These are phyloP conservation scores for Miniopterus natalensis DNA, from an alignment of 2,113 vertebrate genomes.

Conservation along the genomic window DNA sequence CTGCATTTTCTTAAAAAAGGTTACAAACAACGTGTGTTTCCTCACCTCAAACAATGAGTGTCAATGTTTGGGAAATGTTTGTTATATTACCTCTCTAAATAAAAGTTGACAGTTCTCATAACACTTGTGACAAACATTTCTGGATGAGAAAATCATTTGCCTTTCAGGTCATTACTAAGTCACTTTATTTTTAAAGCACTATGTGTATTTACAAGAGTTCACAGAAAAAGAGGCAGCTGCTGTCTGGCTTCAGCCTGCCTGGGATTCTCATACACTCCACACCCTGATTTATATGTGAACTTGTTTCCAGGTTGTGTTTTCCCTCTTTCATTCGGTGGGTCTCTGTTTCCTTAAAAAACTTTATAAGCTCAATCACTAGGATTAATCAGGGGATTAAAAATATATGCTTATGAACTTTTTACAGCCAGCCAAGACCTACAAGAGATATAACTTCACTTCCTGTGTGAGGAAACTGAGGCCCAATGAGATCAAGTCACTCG, in stretches of 20 bases:
- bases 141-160: constrained; percentile 35
- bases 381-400: background rate
- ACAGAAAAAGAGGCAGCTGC: background rate
- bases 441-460: background rate
- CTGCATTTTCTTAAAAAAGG: background rate
- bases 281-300: background rate
- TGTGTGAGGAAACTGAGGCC: background rate
- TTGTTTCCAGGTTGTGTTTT: constrained; percentile 22
- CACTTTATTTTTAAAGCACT: constrained; percentile 44
- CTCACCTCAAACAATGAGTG: constrained; percentile 34
- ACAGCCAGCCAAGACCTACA: background rate
- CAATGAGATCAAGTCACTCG: background rate
- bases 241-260: background rate
- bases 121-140: constrained; percentile 46
- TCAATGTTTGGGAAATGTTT: constrained; percentile 67
- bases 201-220: background rate
- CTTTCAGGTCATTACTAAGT: constrained; percentile 33
- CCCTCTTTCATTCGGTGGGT: background rate
- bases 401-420: background rate
- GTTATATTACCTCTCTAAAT: constrained; percentile 1
- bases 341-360: constrained; percentile 5
- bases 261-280: background rate
- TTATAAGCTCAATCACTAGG: background rate
- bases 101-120: constrained; percentile 56
- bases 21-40: constrained; percentile 32